Evolutionary conservation across 1,140 invertebrate species (phyloP).

Genomic region (Spodoptera litura): DNA sequence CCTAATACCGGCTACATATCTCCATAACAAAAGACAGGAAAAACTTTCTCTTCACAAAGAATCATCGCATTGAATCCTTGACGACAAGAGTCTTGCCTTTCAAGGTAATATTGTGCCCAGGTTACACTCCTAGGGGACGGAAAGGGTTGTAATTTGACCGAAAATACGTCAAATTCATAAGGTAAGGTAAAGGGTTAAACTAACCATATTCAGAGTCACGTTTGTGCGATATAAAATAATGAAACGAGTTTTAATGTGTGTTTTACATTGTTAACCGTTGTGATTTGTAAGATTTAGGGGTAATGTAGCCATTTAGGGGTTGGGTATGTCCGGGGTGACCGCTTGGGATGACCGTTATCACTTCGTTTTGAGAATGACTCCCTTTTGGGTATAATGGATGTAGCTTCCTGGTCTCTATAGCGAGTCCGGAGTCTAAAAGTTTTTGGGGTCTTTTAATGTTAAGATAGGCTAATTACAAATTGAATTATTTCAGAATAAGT

Average conservation of each 20-base stretch:
- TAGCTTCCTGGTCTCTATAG: too few relatives aligned
- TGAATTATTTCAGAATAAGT: too few relatives aligned
- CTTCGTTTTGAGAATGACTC: too few relatives aligned
- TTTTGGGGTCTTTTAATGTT: too few relatives aligned
- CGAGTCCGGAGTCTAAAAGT: too few relatives aligned
- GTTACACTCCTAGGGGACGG: constrained; percentile 1
- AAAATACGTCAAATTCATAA: constrained; percentile 25
- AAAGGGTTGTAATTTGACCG: constrained; percentile 20
- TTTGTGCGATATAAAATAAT: constrained; percentile 12
- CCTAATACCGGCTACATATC: background rate
- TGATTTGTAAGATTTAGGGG: constrained; percentile 8
- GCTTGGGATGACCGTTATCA: background rate
- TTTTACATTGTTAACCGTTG: constrained; percentile 2
- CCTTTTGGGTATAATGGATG: too few relatives aligned
- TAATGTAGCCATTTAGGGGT: background rate
- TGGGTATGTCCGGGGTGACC: background rate
- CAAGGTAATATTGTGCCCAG: constrained; percentile 12
- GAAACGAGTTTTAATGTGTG: constrained; percentile 19
- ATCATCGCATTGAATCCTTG: constrained; percentile 12
- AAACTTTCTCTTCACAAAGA: constrained; percentile 12
- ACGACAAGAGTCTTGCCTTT: constrained; percentile 10
- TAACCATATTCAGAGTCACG: constrained; percentile 7
- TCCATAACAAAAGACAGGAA: background rate
- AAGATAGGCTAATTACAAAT: too few relatives aligned
- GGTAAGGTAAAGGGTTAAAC: background rate